Evolutionary conservation across 2,797 vertebrate species (phyloP).

Genomic region (Leptatherina wallacei): DNA sequence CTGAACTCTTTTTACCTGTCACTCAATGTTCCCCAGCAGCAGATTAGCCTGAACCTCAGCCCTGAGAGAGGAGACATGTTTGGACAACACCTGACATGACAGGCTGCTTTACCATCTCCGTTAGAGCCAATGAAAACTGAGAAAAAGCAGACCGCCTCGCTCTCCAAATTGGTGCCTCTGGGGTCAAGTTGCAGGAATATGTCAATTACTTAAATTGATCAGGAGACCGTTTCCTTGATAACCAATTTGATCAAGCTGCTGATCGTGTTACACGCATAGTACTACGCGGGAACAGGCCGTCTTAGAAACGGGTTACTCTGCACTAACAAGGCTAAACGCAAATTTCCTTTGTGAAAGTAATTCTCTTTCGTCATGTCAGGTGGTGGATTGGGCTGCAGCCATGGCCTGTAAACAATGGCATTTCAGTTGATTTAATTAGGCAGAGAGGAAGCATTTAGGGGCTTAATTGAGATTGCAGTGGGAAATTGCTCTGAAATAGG

Average conservation of each 20-base stretch:
- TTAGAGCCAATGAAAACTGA: conserved; percentile 94
- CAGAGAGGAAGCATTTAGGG: conserved; percentile 96
- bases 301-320: conserved; percentile 86
- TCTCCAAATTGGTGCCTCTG: conserved; percentile 89
- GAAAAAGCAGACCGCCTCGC: conserved; percentile 89
- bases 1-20: conserved; percentile 61
- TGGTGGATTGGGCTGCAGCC: conserved; percentile 79
- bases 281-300: conserved; percentile 48
- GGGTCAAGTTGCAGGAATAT: conserved; percentile 98
- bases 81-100: conserved; percentile 81
- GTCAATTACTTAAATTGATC: conserved; percentile 99
- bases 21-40: conserved; percentile 54
- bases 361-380: conserved; percentile 78
- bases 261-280: conserved; percentile 90
- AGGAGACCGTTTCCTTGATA: conserved; percentile 96
- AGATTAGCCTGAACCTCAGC: conserved; percentile 52
- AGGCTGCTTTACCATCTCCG: conserved; percentile 90
- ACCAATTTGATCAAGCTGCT: conserved; percentile 94
- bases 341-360: conserved; percentile 77
- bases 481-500: conserved; percentile 91
- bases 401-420: conserved; percentile 90
- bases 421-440: conserved; percentile 95
- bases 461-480: conserved; percentile 94
- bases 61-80: conserved; percentile 59
- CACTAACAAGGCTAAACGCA: conserved; percentile 73